These are phyloP conservation scores for Galemys pyrenaicus DNA, from an alignment of 2,113 vertebrate genomes.

Conservation along the genomic window DNA sequence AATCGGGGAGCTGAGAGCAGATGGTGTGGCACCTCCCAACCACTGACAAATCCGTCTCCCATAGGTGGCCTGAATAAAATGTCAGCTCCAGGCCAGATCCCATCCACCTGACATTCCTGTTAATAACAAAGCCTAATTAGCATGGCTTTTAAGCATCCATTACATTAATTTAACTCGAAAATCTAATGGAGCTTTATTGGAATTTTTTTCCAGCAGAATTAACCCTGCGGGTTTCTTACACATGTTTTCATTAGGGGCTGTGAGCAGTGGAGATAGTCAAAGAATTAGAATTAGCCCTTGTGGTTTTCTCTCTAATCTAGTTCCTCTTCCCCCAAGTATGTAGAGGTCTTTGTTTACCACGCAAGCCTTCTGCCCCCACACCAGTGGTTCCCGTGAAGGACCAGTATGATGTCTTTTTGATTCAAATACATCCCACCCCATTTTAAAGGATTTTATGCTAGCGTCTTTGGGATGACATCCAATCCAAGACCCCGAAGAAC, in stretches of 20 bases:
- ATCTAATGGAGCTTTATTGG: conserved; percentile 84
- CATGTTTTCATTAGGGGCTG: conserved; percentile 86
- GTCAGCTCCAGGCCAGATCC: conserved; percentile 82
- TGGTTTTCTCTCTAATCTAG: conserved; percentile 70
- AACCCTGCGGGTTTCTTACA: conserved; percentile 86
- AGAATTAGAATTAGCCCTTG: conserved; percentile 83
- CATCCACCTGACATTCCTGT: conserved; percentile 85
- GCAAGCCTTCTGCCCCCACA: neutral
- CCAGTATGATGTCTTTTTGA: neutral
- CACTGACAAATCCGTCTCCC: conserved; percentile 67
- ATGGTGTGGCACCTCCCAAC: conserved; percentile 38
- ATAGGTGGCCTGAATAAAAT: conserved; percentile 71
- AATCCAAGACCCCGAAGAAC: neutral
- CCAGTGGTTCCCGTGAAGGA: neutral
- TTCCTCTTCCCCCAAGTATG: neutral
- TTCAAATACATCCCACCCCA: neutral
- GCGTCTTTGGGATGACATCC: neutral
- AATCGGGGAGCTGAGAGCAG: neutral
- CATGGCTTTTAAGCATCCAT: conserved; percentile 87
- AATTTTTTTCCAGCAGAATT: conserved; percentile 85
- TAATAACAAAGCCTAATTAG: conserved; percentile 88
- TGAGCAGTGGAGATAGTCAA: conserved; percentile 74
- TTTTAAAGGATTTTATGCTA: neutral
- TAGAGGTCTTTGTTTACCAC: conserved; percentile 39
- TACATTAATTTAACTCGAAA: conserved; percentile 87